These are phyloP conservation scores for Drosophila atripex DNA, from an alignment of 2,888 invertebrate species.

Conservation along the genomic window DNA sequence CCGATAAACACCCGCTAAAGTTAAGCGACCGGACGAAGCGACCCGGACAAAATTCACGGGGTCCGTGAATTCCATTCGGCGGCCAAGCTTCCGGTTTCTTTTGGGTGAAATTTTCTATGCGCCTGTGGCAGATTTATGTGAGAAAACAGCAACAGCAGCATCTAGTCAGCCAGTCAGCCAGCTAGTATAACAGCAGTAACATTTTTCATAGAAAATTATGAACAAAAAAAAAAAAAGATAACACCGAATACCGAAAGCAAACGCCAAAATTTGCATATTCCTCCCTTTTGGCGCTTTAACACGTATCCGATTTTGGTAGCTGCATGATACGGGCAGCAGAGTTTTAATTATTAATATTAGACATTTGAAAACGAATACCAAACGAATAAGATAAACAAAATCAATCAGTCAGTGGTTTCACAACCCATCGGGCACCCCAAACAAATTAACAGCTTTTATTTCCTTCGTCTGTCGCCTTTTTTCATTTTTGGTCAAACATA, in stretches of 20 bases:
- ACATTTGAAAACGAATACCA: constrained; percentile 54
- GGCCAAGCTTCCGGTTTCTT: constrained; percentile 75
- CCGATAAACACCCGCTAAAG: constrained; percentile 42
- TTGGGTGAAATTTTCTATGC: constrained; percentile 78
- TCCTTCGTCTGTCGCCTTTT: constrained; percentile 35
- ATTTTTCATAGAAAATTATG: constrained; percentile 77
- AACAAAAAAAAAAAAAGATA: constrained; percentile 37
- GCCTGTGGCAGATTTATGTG: constrained; percentile 77
- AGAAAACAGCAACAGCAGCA: constrained; percentile 55
- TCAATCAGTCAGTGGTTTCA: constrained; percentile 65
- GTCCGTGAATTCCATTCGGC: constrained; percentile 74
- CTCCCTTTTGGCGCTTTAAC: constrained; percentile 65
- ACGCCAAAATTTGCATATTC: constrained; percentile 64
- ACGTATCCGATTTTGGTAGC: constrained; percentile 45
- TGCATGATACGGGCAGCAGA: constrained; percentile 43
- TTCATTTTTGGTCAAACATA: constrained; percentile 23
- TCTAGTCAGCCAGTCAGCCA: neutral
- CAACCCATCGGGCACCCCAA: constrained; percentile 33
- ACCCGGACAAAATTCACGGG: constrained; percentile 36
- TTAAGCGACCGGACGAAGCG: constrained; percentile 34
- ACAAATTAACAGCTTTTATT: constrained; percentile 61
- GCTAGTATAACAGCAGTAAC: constrained; percentile 30
- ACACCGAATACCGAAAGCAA: constrained; percentile 40
- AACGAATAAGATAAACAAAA: constrained; percentile 53
- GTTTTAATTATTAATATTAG: constrained; percentile 69